Percentiles rank a stretch among this genome's conserved stretches.
Conservation (phyloP, 1,140 invertebrate genomes). For the Drosophila bocki region DNA sequence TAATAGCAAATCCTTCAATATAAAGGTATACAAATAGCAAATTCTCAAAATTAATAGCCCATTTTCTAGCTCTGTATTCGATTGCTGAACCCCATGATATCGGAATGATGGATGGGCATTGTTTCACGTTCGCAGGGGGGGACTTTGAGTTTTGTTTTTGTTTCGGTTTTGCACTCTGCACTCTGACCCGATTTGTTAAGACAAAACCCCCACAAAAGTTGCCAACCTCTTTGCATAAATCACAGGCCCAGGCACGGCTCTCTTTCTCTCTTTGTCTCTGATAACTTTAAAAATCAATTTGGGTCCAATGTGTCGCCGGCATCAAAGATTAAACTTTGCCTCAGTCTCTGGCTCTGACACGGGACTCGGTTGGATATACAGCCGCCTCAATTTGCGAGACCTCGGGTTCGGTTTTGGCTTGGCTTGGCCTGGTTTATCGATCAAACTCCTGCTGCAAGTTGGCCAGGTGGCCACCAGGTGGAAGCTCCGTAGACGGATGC, state of each 20-base stretch:
- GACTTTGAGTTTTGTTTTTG: slow-evolving; percentile 44
- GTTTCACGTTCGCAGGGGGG: slow-evolving; percentile 22
- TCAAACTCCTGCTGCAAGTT: slow-evolving; percentile 56
- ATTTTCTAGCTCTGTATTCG: background rate
- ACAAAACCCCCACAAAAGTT: slow-evolving; percentile 42
- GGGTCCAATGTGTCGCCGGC: slow-evolving; percentile 54
- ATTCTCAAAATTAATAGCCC: too few species aligned
- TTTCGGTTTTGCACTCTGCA: slow-evolving; percentile 52
- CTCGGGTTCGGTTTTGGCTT: slow-evolving; percentile 26
- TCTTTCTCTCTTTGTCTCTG: slow-evolving; percentile 1
- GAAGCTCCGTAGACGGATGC: slow-evolving; percentile 28
- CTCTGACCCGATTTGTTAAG: slow-evolving; percentile 37
- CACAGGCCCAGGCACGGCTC: slow-evolving; percentile 12
- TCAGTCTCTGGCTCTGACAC: slow-evolving; percentile 16
- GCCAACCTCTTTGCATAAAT: slow-evolving; percentile 55
- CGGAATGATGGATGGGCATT: slow-evolving; percentile 47
- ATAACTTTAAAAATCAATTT: slow-evolving; percentile 64
- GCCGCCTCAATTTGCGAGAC: slow-evolving; percentile 38
- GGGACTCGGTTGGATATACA: slow-evolving; percentile 15
- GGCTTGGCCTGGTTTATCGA: slow-evolving; percentile 45
- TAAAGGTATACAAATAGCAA: too few species aligned
- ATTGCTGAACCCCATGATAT: slow-evolving; percentile 28
- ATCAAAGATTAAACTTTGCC: slow-evolving; percentile 50
- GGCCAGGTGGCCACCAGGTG: slow-evolving; percentile 46
- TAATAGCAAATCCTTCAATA: background rate